These are phyloP conservation scores for Andrena minutula DNA, from an alignment of 2,888 invertebrate genomes.

Conservation along the genomic window DNA sequence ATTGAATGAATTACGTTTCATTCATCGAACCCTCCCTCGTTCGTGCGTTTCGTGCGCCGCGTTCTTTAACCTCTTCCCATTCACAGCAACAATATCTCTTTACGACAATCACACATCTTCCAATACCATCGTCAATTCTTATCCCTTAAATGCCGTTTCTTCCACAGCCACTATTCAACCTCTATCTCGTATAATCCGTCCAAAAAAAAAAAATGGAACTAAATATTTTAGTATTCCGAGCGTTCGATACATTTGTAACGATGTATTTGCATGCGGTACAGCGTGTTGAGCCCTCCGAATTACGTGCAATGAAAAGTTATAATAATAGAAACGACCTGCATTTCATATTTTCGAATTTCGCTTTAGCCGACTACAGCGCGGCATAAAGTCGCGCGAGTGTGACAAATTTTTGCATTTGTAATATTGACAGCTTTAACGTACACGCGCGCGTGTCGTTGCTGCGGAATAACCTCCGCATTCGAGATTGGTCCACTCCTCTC, in stretches of 20 bases:
- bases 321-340: conserved; percentile 8
- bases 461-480: not conserved
- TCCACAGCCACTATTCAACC: not conserved
- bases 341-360: conserved; percentile 12
- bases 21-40: conserved; percentile 61
- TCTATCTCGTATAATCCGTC: not conserved
- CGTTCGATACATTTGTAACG: not conserved
- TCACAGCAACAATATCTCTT: conserved; percentile 26
- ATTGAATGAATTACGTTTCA: conserved; percentile 78
- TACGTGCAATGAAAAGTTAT: conserved; percentile 24
- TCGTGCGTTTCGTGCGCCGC: conserved; percentile 35
- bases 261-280: not conserved
- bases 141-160: too few species aligned
- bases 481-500: conserved; percentile 24
- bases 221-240: not conserved
- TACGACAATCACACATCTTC: not conserved
- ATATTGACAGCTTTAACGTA: conserved; percentile 26
- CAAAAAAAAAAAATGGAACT: not conserved
- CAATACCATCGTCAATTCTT: too few species aligned
- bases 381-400: not conserved
- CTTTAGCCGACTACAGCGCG: not conserved
- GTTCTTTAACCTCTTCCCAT: conserved; percentile 30
- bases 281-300: not conserved
- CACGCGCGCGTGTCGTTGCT: not conserved
- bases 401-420: conserved; percentile 23